A percentile compares a stretch with the other conserved stretches of the same genome.
These are phyloP conservation scores for Yponomeuta cagnagella DNA, from an alignment of 2,888 invertebrate species.

Conservation along the genomic window DNA sequence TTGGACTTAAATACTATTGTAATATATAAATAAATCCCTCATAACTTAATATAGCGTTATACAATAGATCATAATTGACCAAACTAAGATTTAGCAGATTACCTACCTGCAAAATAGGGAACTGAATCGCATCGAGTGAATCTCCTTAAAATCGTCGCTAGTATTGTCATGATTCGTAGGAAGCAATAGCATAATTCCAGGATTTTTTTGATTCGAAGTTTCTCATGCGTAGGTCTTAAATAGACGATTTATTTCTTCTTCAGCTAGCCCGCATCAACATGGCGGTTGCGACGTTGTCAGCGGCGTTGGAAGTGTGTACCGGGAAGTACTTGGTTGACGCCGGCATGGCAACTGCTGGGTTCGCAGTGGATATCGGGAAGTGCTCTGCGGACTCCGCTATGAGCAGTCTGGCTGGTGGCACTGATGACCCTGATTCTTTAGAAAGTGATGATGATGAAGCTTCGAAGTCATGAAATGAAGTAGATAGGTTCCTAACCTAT, in stretches of 20 bases:
- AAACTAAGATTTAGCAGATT: no score
- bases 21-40: no score
- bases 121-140: no score
- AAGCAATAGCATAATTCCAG: no score
- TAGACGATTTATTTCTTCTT: not conserved
- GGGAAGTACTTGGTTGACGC: constrained; percentile 46
- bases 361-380: constrained; percentile 50
- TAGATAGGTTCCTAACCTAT: not conserved
- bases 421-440: not conserved
- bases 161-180: no score
- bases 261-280: constrained; percentile 57
- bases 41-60: no score
- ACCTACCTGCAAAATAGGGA: no score
- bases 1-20: no score
- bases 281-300: constrained; percentile 46
- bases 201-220: no score
- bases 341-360: constrained; percentile 44
- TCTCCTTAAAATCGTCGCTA: no score
- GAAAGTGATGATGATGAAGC: not conserved
- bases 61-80: no score
- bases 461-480: not conserved
- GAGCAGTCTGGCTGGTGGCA: constrained; percentile 28
- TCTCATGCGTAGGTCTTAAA: no score
- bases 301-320: constrained; percentile 54
- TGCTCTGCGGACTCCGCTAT: constrained; percentile 48